These are phyloP conservation scores for Stenodema calcarata DNA, from an alignment of 2,888 invertebrate genomes.

Conservation along the genomic window DNA sequence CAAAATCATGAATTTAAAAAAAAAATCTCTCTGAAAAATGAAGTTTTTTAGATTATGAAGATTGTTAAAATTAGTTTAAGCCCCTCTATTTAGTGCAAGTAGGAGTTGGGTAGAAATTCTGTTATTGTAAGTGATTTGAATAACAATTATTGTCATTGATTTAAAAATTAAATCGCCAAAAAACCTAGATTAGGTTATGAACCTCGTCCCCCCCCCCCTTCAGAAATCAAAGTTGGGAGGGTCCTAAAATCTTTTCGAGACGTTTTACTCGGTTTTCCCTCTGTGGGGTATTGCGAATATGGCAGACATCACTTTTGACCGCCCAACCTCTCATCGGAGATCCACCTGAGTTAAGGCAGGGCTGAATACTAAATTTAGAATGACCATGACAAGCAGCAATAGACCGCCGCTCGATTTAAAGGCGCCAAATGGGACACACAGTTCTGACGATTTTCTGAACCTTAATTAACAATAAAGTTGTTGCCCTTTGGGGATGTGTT, in stretches of 20 bases:
- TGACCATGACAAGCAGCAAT: conserved; percentile 33
- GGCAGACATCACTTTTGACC: neutral
- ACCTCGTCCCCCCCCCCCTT: neutral
- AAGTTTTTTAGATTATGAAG: no score
- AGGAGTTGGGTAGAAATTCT: no score
- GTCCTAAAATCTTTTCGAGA: neutral
- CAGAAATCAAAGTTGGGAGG: neutral
- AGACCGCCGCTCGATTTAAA: neutral
- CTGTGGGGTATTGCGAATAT: neutral
- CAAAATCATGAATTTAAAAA: no score
- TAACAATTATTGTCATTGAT: no score
- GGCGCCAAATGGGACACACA: conserved; percentile 20
- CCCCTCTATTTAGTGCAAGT: no score
- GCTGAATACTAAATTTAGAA: conserved; percentile 29
- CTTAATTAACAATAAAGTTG: no score
- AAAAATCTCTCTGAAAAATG: no score
- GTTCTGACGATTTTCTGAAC: neutral
- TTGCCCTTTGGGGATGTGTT: no score
- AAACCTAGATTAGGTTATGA: no score
- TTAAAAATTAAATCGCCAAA: no score
- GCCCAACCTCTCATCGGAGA: neutral
- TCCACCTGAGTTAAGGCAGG: conserved; percentile 30
- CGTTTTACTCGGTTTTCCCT: neutral
- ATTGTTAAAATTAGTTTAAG: no score
- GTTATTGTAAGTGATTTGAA: no score